These are phyloP conservation scores for Percina caprodes DNA, from an alignment of 2,113 vertebrate species.

Conservation along the genomic window DNA sequence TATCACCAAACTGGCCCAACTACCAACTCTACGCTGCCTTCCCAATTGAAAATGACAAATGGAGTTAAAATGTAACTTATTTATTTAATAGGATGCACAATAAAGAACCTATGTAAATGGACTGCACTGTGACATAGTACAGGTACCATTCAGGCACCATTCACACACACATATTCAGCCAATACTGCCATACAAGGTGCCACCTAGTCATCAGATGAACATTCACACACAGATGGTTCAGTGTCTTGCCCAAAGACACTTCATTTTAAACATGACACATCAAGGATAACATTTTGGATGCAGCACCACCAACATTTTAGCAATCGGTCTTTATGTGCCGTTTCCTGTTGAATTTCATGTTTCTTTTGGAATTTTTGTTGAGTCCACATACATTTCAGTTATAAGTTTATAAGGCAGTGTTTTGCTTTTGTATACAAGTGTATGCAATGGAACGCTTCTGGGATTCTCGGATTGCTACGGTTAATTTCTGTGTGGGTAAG, in stretches of 20 bases:
- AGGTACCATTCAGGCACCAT: too few relatives aligned
- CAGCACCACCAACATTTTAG: not conserved
- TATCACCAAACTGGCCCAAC: not conserved
- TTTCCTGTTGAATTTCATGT: not conserved
- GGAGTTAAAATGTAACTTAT: not conserved
- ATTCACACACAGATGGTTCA: too few relatives aligned
- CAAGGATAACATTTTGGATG: not conserved
- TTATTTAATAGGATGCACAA: not conserved
- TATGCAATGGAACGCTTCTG: not conserved
- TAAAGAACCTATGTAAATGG: not conserved
- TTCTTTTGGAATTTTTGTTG: not conserved
- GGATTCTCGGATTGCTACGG: not conserved
- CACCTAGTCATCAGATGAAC: too few relatives aligned
- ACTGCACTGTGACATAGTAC: too few relatives aligned
- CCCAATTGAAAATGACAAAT: slow-evolving; percentile 1
- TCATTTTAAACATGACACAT: not conserved
- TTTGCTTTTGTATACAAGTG: not conserved
- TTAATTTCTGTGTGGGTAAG: not conserved
- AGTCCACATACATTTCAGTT: not conserved
- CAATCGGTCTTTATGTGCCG: not conserved
- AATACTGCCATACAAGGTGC: too few relatives aligned
- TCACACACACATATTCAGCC: too few relatives aligned
- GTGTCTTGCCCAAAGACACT: too few relatives aligned
- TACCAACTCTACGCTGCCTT: not conserved
- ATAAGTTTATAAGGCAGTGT: not conserved